Evolutionary conservation across 2,113 vertebrate species (phyloP).

Genomic region (Puffinus mauretanicus): DNA sequence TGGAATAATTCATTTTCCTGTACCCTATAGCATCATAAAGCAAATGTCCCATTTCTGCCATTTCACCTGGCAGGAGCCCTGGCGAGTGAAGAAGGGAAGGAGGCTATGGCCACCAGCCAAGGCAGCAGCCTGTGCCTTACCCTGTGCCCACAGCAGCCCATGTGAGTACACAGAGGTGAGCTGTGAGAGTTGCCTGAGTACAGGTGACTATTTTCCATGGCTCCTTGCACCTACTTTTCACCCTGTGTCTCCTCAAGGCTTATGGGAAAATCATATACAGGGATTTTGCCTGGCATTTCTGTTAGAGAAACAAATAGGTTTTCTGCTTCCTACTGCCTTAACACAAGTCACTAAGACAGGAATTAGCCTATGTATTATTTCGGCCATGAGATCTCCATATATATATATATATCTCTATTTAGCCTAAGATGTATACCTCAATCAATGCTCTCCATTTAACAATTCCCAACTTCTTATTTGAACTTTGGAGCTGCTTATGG

Average conservation of each 20-base stretch:
- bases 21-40: not conserved
- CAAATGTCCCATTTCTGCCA: not conserved
- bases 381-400: not conserved
- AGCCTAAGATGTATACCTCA: not conserved
- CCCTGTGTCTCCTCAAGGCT: not conserved
- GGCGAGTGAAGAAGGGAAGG: not conserved
- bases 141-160: not conserved
- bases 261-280: not conserved
- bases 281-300: not conserved
- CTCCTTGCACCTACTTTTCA: not conserved
- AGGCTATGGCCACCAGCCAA: not conserved
- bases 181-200: not conserved
- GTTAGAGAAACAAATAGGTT: not conserved
- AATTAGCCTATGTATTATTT: not conserved
- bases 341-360: not conserved
- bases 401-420: not conserved
- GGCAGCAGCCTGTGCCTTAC: not conserved
- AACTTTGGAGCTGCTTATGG: not conserved
- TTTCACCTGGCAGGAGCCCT: not conserved
- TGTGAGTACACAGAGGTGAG: not conserved
- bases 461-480: not conserved
- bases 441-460: not conserved
- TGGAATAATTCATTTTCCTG: not conserved
- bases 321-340: not conserved
- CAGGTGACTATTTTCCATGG: not conserved